A percentile compares a stretch with the other conserved stretches of the same genome.
Conservation (phyloP, 1,140 invertebrate genomes). For the Sycobia sp. region DNA sequence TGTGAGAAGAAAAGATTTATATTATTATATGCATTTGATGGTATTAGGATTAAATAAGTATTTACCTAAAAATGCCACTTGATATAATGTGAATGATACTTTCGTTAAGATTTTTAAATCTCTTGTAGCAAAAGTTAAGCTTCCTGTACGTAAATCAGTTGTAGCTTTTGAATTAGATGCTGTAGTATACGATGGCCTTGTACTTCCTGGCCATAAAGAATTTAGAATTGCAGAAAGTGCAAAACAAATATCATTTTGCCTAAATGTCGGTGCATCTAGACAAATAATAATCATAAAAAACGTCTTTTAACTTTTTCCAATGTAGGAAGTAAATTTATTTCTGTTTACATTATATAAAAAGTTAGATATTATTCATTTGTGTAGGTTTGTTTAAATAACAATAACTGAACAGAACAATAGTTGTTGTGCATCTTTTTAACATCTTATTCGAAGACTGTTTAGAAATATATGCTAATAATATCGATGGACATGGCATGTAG, state of each 20-base stretch:
- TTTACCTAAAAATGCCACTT: conserved; percentile 77
- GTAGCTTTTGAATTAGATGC: conserved; percentile 70
- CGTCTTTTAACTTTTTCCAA: too few relatives aligned
- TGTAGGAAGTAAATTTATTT: background rate
- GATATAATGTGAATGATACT: conserved; percentile 79
- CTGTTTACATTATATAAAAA: background rate
- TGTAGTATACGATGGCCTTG: conserved; percentile 67
- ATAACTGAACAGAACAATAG: background rate
- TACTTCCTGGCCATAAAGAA: conserved; percentile 79
- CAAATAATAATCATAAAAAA: conserved; percentile 28
- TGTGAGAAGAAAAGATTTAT: conserved; percentile 45
- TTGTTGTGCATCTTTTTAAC: background rate
- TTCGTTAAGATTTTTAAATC: conserved; percentile 75
- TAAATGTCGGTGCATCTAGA: conserved; percentile 85
- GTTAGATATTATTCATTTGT: background rate
- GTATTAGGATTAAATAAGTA: too few relatives aligned
- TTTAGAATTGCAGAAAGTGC: conserved; percentile 87
- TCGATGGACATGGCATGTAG: too few relatives aligned
- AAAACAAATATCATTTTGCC: conserved; percentile 88
- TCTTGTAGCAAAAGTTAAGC: conserved; percentile 76
- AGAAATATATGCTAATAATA: too few relatives aligned
- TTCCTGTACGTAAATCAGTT: conserved; percentile 74
- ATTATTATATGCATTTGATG: too few relatives aligned
- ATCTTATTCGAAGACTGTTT: too few relatives aligned
- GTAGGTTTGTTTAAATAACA: background rate